Conservation (phyloP, 2,113 vertebrate genomes). For the Paraplagusia blochii region DNA sequence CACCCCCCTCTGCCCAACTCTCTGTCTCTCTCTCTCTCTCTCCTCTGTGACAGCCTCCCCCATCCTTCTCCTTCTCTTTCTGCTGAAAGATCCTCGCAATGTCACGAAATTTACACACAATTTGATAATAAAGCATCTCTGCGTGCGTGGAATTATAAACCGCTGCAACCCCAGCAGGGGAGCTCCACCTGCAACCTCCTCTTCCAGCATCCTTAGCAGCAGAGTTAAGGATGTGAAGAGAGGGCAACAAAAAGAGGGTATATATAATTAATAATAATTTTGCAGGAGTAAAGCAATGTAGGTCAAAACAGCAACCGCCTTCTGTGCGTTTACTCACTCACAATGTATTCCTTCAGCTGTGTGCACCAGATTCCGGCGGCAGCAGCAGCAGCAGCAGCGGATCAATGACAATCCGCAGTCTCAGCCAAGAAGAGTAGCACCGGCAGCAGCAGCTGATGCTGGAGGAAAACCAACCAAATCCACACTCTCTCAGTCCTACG, state of each 20-base stretch:
- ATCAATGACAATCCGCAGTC: slow-evolving; percentile 84
- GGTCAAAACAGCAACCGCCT: slow-evolving; percentile 47
- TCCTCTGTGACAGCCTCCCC: slow-evolving; percentile 50
- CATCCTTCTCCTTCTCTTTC: slow-evolving; percentile 6
- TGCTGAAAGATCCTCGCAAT: slow-evolving; percentile 42
- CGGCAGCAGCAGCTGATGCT: neutral
- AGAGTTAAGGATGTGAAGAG: slow-evolving; percentile 41
- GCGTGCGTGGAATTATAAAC: neutral
- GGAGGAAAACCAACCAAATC: neutral
- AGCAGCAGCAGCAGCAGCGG: slow-evolving; percentile 71
- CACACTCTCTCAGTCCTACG: neutral
- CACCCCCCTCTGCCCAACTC: slow-evolving; percentile 52
- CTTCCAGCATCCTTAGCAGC: slow-evolving; percentile 22
- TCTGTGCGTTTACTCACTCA: slow-evolving; percentile 62
- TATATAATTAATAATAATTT: slow-evolving; percentile 7
- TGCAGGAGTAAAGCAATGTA: slow-evolving; percentile 53
- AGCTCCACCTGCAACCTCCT: neutral
- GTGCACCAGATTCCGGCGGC: neutral
- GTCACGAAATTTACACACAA: slow-evolving; percentile 14
- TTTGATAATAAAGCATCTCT: neutral
- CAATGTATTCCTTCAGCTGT: slow-evolving; percentile 53
- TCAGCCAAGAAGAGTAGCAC: slow-evolving; percentile 37
- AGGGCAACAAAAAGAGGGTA: neutral
- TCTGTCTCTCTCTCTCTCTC: slow-evolving; percentile 61
- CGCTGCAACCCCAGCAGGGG: neutral